These are phyloP conservation scores for Bufotes viridis DNA, from an alignment of 2,797 vertebrate genomes.

Conservation along the genomic window DNA sequence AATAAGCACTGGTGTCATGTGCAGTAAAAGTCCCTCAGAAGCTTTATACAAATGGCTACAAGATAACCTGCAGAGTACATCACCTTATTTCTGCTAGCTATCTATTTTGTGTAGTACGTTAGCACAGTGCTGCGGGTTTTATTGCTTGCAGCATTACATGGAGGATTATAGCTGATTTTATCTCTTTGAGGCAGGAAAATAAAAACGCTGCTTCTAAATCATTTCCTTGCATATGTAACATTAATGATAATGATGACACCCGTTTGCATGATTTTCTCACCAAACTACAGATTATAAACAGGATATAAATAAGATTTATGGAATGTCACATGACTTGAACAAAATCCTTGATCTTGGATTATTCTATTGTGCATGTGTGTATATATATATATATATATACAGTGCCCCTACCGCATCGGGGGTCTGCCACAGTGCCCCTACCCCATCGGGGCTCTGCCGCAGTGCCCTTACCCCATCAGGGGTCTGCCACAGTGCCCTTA, in stretches of 20 bases:
- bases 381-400: no score
- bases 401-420: no score
- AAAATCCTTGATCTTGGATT: neutral
- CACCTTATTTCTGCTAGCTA: no score
- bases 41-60: no score
- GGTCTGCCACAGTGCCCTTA: neutral
- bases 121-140: neutral
- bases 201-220: neutral
- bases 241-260: neutral
- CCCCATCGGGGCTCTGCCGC: neutral
- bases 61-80: no score
- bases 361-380: neutral
- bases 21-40: no score
- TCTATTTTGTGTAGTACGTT: no score
- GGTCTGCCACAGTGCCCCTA: no score
- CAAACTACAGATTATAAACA: neutral
- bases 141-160: neutral
- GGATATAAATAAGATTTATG: neutral
- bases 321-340: neutral
- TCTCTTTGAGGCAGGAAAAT: neutral
- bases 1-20: no score
- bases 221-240: neutral
- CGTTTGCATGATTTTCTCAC: neutral
- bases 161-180: constrained; percentile 4
- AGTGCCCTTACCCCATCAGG: neutral